A percentile compares a stretch with the other conserved stretches of the same genome.
Conservation (phyloP, 2,888 invertebrate genomes). For the Venustoraphidia nigricollis region DNA sequence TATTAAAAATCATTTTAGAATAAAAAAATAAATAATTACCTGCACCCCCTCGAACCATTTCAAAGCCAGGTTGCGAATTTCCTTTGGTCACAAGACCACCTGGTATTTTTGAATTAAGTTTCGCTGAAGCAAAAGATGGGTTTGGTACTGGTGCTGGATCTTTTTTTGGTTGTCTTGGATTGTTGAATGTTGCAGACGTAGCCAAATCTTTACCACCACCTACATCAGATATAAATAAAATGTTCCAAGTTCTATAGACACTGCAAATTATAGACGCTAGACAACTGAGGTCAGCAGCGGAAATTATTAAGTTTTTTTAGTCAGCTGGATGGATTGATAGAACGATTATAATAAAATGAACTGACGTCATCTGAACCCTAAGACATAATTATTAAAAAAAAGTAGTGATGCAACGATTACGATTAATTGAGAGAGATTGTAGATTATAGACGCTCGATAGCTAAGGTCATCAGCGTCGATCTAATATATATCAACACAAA, state of each 20-base stretch:
- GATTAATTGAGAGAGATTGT: too few species aligned
- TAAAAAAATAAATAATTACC: conserved; percentile 19
- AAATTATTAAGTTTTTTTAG: too few species aligned
- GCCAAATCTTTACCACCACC: conserved; percentile 79
- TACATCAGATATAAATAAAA: conserved; percentile 21
- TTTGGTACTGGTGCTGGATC: conserved; percentile 23
- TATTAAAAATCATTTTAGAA: background rate
- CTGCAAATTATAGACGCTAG: too few species aligned
- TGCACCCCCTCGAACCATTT: conserved; percentile 35
- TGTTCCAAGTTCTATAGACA: background rate
- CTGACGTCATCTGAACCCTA: too few species aligned
- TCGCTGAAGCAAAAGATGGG: conserved; percentile 15
- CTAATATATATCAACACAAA: too few species aligned
- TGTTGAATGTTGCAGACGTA: conserved; percentile 52
- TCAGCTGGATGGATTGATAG: too few species aligned
- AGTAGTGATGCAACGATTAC: too few species aligned
- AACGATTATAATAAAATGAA: too few species aligned
- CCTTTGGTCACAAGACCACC: conserved; percentile 32
- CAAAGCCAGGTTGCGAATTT: conserved; percentile 31
- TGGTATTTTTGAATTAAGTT: conserved; percentile 24
- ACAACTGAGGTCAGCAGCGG: too few species aligned
- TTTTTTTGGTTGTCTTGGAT: conserved; percentile 32
- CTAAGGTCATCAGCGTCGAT: too few species aligned
- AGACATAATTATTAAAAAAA: too few species aligned
- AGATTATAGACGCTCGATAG: too few species aligned